Percentiles rank a stretch among this genome's conserved stretches.
Conservation (phyloP, 2,888 invertebrate genomes). For the Cacoxenus indagator region DNA sequence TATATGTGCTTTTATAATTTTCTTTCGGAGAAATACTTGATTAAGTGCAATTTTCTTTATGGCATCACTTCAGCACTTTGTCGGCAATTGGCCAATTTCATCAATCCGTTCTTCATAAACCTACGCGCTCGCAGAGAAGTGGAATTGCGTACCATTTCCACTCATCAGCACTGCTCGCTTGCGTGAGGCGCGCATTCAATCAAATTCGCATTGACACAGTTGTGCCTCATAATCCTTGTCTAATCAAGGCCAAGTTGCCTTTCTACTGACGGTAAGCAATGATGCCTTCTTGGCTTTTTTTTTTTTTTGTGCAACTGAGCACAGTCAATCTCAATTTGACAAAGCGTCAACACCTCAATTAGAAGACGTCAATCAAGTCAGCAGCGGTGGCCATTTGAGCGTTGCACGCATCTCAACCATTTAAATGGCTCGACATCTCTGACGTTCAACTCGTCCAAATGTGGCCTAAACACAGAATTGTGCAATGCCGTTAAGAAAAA, state of each 20-base stretch:
- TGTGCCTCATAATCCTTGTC: background rate
- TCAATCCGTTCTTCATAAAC: too few species aligned
- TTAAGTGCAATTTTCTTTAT: too few species aligned
- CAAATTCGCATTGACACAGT: slow-evolving; percentile 12
- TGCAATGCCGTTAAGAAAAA: slow-evolving; percentile 48
- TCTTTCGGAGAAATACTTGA: too few species aligned
- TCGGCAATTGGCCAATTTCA: too few species aligned
- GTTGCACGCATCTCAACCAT: slow-evolving; percentile 18
- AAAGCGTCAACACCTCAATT: slow-evolving; percentile 48
- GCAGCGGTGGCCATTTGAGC: background rate
- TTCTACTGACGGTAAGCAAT: background rate
- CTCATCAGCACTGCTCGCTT: background rate
- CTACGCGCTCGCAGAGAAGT: too few species aligned
- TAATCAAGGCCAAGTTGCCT: background rate
- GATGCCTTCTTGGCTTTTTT: background rate
- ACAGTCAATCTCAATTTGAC: slow-evolving; percentile 39
- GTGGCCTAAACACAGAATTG: slow-evolving; percentile 47
- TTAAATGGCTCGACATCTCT: slow-evolving; percentile 36
- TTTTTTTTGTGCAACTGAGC: background rate
- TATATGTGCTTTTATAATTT: too few species aligned
- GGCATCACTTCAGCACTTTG: too few species aligned
- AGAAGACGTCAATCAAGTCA: slow-evolving; percentile 47
- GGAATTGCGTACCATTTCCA: too few species aligned
- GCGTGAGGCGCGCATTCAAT: slow-evolving; percentile 8
- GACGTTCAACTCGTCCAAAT: slow-evolving; percentile 48